Evolutionary conservation across 2,113 vertebrate species (phyloP).

Genomic region (Eclectus roratus): DNA sequence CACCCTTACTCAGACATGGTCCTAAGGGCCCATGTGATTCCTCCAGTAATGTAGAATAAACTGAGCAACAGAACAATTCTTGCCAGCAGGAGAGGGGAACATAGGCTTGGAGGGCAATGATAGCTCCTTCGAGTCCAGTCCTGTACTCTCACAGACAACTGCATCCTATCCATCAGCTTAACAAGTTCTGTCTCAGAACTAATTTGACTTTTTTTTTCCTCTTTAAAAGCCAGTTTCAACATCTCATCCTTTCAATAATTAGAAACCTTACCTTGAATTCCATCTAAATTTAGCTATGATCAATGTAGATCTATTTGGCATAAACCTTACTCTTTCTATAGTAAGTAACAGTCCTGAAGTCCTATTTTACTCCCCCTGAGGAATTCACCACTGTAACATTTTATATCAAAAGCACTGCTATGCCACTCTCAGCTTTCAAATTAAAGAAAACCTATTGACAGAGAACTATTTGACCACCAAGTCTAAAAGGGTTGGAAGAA

Average conservation of each 20-base stretch:
- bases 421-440: background rate
- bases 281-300: conserved; percentile 13
- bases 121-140: background rate
- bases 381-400: background rate
- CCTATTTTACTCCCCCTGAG: background rate
- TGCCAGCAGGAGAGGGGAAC: background rate
- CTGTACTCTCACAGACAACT: background rate
- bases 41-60: background rate
- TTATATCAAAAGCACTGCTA: background rate
- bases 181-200: background rate
- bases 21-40: background rate
- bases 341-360: background rate
- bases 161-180: background rate
- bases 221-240: background rate
- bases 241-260: background rate
- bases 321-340: background rate
- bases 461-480: background rate
- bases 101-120: background rate
- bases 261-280: background rate
- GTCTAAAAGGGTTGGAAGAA: background rate
- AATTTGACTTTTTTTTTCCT: background rate
- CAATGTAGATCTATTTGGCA: background rate
- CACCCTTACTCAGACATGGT: fast-evolving
- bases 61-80: background rate
- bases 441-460: background rate